Evolutionary conservation across 2,888 invertebrate genomes (phyloP).

Genomic region (Euplexia lucipara): DNA sequence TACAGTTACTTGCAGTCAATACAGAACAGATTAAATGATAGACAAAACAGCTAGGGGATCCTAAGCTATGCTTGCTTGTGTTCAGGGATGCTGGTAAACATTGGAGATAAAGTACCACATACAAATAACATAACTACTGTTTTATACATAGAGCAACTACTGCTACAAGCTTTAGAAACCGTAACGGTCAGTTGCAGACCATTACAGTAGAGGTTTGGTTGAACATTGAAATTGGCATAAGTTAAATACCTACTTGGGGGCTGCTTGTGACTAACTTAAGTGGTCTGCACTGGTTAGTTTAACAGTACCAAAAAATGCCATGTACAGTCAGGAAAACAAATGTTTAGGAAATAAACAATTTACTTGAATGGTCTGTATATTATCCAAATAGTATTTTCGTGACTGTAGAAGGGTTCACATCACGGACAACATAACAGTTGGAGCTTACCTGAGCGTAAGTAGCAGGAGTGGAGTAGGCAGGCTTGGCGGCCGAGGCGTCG

Average conservation of each 20-base stretch:
- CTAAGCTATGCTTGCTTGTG: not conserved
- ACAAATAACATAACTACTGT: not conserved
- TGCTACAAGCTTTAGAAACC: slow-evolving; percentile 24
- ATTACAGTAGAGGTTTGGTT: slow-evolving; percentile 1
- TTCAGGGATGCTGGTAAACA: not conserved
- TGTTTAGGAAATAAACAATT: not conserved
- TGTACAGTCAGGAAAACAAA: slow-evolving; percentile 19
- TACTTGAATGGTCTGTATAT: not conserved
- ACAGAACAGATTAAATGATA: slow-evolving; percentile 7
- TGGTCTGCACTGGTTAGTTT: slow-evolving; percentile 1
- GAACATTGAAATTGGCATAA: not conserved
- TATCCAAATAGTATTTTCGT: not conserved
- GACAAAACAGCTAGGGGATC: slow-evolving; percentile 10
- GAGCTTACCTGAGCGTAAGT: slow-evolving; percentile 92
- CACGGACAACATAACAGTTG: slow-evolving; percentile 3
- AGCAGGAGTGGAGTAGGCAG: slow-evolving; percentile 93
- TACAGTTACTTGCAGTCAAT: slow-evolving; percentile 20
- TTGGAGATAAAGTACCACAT: not conserved
- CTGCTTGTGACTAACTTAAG: not conserved
- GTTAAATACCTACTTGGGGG: not conserved
- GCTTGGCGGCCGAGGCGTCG: slow-evolving; percentile 92
- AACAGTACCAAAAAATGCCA: not conserved
- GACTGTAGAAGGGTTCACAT: slow-evolving; percentile 1
- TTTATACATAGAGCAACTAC: slow-evolving; percentile 15
- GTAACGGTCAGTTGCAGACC: not conserved